phyloP scores from a whole-genome alignment of 1,140 invertebrate genomes.

The Procambarus clarkii region DNA sequence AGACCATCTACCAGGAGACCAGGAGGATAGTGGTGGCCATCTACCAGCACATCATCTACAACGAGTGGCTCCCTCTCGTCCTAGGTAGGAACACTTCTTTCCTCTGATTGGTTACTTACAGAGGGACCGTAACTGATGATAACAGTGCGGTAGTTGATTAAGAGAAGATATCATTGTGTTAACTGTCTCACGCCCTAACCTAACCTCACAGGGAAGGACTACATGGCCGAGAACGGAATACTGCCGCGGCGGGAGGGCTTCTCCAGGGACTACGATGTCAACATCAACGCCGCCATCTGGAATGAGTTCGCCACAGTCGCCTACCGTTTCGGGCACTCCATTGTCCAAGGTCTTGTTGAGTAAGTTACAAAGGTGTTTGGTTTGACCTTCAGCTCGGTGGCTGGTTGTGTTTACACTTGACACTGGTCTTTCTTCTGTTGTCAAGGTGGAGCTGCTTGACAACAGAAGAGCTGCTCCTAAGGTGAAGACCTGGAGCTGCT shows the following conservation, averaged over 20 bases:
- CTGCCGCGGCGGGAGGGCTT: conserved; percentile 74
- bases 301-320: conserved; percentile 83
- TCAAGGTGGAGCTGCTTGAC: no score
- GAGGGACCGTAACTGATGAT: no score
- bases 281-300: conserved; percentile 79
- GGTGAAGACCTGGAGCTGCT: no score
- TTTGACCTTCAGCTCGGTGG: no score
- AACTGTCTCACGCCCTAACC: background rate
- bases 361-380: conserved; percentile 74
- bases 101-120: no score
- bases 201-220: conserved; percentile 55
- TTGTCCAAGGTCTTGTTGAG: conserved; percentile 80
- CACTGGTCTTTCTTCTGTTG: no score
- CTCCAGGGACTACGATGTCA: conserved; percentile 78
- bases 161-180: no score
- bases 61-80: conserved; percentile 79
- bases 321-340: conserved; percentile 81
- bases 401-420: no score
- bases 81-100: background rate
- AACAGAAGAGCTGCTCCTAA: no score
- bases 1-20: conserved; percentile 79
- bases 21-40: conserved; percentile 78
- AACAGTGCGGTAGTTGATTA: no score
- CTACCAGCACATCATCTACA: conserved; percentile 82
- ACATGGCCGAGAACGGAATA: conserved; percentile 57